Evolutionary conservation across 2,113 vertebrate species (phyloP), one percentile per base, ranked within the genome.

Genomic region (Ctenodactylus gundi): DNA sequence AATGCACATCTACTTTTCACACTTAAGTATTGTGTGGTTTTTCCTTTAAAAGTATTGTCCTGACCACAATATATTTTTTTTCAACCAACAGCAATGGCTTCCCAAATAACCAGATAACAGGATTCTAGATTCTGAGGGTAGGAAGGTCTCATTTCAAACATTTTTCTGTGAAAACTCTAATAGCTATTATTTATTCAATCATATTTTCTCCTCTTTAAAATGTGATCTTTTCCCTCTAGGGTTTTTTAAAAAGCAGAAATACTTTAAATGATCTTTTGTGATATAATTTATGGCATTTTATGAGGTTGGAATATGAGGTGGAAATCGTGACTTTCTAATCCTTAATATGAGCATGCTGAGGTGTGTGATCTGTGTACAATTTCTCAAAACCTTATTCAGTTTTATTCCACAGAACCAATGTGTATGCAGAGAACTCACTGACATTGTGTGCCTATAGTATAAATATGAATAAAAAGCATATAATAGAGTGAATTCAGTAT

Each of bases 1-100:
- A 97, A 97, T 92, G 85, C 46, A 77, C 70, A 89, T 95, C 95
- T 97, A 95, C 88, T 95, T 97, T 97, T 97, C 97, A 96, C 96
- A 97, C 96, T 91, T 97, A 97, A 92, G 85, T 72, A 94, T 83
- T 65, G 62, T 94, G 96, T 94, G 96, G 92, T 96, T 95, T 97
- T 94, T 96, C 77, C 84, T 97, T 97, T 97, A 97, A 95, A 95
- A 94, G 75, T 90, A 86, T 83, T 92, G n/a, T 85, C 18, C 58
- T 94, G 31, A 92, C 97, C 90, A 0, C 93, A 94, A n/a, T 78
- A 84, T 88, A 67, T 18, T 97, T 97, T 97, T 97, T 95, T 96
- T 88, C 94, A 96, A 96, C 23, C 88, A 92, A 75, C 36, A 94
- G 25, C 14, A 90, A 68, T 92, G 70, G 67, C 36, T 88, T 96